These are phyloP conservation scores for Paralichthys olivaceus DNA, from an alignment of 2,113 vertebrate genomes.

Conservation along the genomic window DNA sequence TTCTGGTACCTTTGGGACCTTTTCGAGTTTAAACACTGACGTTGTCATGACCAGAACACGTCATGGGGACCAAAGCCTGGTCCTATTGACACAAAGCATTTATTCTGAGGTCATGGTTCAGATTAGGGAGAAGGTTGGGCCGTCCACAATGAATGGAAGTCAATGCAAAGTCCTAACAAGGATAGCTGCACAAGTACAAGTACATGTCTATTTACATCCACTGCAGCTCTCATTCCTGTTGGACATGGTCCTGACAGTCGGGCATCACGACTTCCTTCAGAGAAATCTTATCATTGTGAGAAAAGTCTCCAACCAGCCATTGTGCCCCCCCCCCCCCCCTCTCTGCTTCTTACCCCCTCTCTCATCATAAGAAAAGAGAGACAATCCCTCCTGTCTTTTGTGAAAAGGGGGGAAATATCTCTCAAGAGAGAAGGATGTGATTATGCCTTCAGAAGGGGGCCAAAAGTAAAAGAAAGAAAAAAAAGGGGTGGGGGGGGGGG, in stretches of 20 bases:
- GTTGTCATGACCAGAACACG: too few species aligned
- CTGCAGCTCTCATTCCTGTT: neutral
- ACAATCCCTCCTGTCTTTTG: constrained; percentile 72
- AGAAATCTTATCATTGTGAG: constrained; percentile 82
- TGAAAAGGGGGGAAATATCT: constrained; percentile 70
- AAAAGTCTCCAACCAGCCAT: constrained; percentile 52
- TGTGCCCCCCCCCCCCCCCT: constrained; percentile 18
- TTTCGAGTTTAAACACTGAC: too few species aligned
- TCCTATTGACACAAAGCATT: neutral
- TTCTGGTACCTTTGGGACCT: too few species aligned
- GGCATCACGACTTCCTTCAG: constrained; percentile 46
- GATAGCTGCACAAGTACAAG: too few species aligned
- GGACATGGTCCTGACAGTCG: constrained; percentile 11
- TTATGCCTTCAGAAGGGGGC: constrained; percentile 70
- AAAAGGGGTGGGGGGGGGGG: too few species aligned
- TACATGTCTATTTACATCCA: neutral
- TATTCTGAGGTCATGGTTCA: neutral
- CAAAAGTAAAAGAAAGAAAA: constrained; percentile 49
- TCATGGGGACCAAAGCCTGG: too few species aligned
- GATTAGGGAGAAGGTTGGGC: too few species aligned
- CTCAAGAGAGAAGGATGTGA: constrained; percentile 75
- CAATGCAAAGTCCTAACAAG: neutral
- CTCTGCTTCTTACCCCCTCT: constrained; percentile 14
- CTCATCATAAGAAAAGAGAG: constrained; percentile 65
- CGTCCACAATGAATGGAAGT: neutral